Evolutionary conservation across 1,140 invertebrate genomes (phyloP), one percentile per base, ranked within the genome.

Genomic region (Drosophila mayri): DNA sequence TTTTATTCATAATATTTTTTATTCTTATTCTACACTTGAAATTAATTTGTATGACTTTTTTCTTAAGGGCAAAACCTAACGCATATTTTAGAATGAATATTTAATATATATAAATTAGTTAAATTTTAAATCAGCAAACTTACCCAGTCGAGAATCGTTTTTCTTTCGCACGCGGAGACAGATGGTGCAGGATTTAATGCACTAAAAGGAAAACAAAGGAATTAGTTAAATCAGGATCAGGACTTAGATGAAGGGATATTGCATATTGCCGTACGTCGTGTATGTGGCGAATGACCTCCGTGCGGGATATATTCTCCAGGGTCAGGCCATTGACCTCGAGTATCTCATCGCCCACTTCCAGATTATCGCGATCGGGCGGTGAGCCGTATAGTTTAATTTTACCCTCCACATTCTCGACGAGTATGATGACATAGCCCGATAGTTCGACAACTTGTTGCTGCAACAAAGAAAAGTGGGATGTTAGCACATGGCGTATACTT

Each of bases 341-440:
- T 92, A 99, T 99, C 93, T 99, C 98, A 94, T 99, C 98, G 52
- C 97, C 97, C 81, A 98, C 95, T 94, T 99, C 97, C 93, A 99
- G 94, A 92, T 95, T 96, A 93, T 99, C 98, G 93, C 96, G 96
- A 93, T 99, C 98, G 40, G 98, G 98, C 65, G 98, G 97, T 74
- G 98, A 98, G 98, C 98, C 98, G 93, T 98, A 98, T 49, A 99
- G 94, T 94, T 98, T 98, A 92, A 98, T 97, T 94, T 97, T 97
- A 92, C 98, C 97, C 93, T 98, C 98, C 92, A 97, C 96, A 81
- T 97, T 97, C 94, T 98, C 97, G 70, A 98, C 97, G 90, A 99
- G 94, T 92, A 99, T 98, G 92, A 99, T 99, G 92, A 99, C 97
- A 94, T 99, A 99, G 85, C 98, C 98, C 81, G 97, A 97, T 92